phyloP scores from a whole-genome alignment of 2,797 vertebrate species.

The Eidolon dupreanum region DNA sequence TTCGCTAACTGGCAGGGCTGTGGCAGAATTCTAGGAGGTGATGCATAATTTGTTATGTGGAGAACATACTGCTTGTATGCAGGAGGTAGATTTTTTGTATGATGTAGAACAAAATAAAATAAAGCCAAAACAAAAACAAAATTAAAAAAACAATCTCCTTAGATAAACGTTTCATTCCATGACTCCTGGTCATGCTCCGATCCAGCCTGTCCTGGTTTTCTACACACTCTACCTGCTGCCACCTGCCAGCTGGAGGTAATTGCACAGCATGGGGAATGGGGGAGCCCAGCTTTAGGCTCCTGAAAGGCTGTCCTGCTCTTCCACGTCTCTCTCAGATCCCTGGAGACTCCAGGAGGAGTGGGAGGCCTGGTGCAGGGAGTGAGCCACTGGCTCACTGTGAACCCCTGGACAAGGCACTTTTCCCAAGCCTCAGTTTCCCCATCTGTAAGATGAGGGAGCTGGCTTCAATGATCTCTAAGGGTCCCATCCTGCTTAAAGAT shows the following conservation, averaged over 20 bases:
- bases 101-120: not conserved
- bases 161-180: not conserved
- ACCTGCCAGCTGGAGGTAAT: not conserved
- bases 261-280: not conserved
- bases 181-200: not conserved
- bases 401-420: not conserved
- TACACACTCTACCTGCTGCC: accelerated
- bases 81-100: not conserved
- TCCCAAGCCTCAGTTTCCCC: not conserved
- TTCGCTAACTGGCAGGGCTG: accelerated
- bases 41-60: accelerated
- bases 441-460: not conserved
- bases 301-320: not conserved
- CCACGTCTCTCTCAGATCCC: not conserved
- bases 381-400: not conserved
- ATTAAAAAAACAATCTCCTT: not conserved
- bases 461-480: not conserved
- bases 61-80: not conserved
- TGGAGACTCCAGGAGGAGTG: not conserved
- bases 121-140: not conserved
- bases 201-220: not conserved
- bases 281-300: no score
- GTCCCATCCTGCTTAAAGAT: not conserved
- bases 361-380: not conserved
- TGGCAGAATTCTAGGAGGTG: not conserved